Conservation (phyloP, 2,113 vertebrate species). For the Orthochromis malagaraziensis region DNA sequence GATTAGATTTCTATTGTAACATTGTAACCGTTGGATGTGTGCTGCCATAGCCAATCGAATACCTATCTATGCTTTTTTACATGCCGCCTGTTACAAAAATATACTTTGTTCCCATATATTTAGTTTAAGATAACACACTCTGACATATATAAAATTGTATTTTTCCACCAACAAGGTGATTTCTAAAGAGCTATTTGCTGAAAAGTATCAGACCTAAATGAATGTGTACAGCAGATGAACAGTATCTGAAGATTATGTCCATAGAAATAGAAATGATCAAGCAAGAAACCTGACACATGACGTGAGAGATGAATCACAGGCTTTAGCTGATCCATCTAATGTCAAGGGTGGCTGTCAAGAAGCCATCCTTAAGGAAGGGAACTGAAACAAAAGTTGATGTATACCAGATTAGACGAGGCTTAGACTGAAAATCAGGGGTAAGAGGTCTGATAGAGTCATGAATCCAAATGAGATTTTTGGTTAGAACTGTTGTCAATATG, state of each 20-base stretch:
- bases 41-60: neutral
- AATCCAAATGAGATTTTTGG: neutral
- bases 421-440: neutral
- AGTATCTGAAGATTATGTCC: neutral
- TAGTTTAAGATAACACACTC: neutral
- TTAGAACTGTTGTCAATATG: neutral
- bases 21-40: neutral
- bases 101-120: neutral
- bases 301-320: neutral
- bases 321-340: neutral
- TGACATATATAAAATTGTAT: neutral
- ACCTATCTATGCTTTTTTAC: neutral
- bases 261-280: neutral
- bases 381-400: neutral
- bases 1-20: neutral
- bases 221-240: neutral
- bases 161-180: neutral
- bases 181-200: neutral
- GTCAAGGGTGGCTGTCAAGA: neutral
- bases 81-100: rapidly evolving
- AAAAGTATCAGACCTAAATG: rapidly evolving
- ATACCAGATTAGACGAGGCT: neutral
- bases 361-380: neutral
- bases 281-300: neutral
- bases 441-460: neutral